Base-by-base conservation (phyloP, 1,140 invertebrate species). In the Charaxes varanes region DNA sequence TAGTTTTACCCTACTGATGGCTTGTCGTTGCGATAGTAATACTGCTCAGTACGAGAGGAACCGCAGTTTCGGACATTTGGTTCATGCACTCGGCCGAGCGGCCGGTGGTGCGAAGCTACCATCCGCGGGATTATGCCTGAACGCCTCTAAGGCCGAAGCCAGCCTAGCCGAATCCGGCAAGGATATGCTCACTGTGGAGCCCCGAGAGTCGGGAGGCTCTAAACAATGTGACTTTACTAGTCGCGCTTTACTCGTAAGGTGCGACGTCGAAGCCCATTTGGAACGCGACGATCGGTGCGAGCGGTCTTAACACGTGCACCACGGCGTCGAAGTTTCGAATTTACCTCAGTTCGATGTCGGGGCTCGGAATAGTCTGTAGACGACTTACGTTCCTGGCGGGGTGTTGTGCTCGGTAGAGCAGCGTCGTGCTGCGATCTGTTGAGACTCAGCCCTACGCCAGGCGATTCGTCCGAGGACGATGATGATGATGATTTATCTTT, bases 241-340 rank as follows among this genome's bases (percentile, higher is more conserved):
- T n/a, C n/a, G n/a, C n/a, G n/a, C n/a, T n/a, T n/a, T n/a, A n/a
- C n/a, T n/a, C n/a, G n/a, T n/a, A n/a, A n/a, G n/a, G n/a, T n/a
- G 91, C 91, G 87, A 90, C 88, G 88, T 89, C 86, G 91, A 91
- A 91, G 87, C 87, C 92, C 88, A 91, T 87, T 91, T 92, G 90
- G 90, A 90, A 44, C 85, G 85, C 85, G 87, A 58, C 60, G 64
- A 62, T 70, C 58, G 64, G 58, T 68, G 63, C 61, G 49, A 51
- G 52, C 50, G 57, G 53, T 59, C 49, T 47, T 56, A 53, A 64
- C 54, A 41, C 55, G 51, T 54, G 59, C 62, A 89, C 88, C 88
- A 53, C 47, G 47, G 18, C 18, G 18, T 53, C 60, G 57, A 57
- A 55, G 67, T 54, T 63, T 48, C 57, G 46, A 58, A 73, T 61